Conservation (phyloP, 2,113 vertebrate genomes). For the Oreotrochilus melanogaster region DNA sequence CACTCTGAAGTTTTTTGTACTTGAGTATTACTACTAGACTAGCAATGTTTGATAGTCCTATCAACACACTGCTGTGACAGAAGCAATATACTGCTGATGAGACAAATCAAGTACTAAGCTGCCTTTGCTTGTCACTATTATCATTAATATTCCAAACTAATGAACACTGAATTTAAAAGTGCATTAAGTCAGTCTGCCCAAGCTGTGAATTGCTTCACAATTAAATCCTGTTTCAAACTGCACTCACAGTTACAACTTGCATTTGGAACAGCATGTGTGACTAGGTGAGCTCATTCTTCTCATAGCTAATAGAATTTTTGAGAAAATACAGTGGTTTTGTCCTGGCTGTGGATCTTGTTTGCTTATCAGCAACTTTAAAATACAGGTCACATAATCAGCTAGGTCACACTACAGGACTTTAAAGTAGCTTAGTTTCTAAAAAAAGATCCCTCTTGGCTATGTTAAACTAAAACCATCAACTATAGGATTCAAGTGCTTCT, state of each 20-base stretch:
- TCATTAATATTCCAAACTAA: neutral
- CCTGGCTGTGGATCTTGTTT: neutral
- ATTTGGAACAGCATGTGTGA: neutral
- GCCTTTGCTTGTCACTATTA: neutral
- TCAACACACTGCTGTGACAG: neutral
- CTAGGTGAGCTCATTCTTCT: neutral
- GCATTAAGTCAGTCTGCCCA: neutral
- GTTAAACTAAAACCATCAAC: constrained; percentile 28
- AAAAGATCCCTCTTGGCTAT: neutral
- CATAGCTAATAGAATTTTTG: neutral
- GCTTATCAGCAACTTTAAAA: neutral
- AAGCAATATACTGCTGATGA: neutral
- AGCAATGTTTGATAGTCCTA: neutral
- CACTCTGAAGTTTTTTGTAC: neutral
- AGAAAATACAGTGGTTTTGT: neutral
- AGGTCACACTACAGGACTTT: neutral
- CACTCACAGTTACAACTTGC: neutral
- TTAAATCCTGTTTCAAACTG: neutral
- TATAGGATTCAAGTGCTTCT: neutral
- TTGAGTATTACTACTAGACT: neutral
- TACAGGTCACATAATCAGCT: neutral
- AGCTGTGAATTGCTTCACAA: neutral
- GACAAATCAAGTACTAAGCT: neutral
- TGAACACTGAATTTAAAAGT: neutral
- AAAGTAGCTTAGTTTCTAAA: constrained; percentile 58